Evolutionary conservation across 2,113 vertebrate genomes (phyloP).

Genomic region (Xiphophorus hellerii): DNA sequence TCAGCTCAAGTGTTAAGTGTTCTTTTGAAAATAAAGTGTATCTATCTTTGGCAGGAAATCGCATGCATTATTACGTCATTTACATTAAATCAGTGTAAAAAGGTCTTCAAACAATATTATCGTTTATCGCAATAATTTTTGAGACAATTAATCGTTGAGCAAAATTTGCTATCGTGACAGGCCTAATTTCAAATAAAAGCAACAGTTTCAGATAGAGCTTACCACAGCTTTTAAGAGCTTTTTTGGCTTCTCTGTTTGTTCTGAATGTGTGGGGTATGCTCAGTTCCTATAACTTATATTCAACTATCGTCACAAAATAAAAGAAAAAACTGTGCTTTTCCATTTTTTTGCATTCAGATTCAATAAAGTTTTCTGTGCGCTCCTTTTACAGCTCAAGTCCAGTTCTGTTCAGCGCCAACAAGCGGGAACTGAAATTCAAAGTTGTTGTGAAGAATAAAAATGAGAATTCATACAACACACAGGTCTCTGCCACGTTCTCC

Average conservation of each 20-base stretch:
- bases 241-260: not conserved
- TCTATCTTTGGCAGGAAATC: too few relatives aligned
- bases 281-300: not conserved
- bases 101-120: too few relatives aligned
- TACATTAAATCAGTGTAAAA: too few relatives aligned
- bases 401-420: conserved; percentile 83
- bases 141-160: too few relatives aligned
- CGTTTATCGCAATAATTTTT: too few relatives aligned
- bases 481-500: conserved; percentile 81
- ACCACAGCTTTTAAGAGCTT: not conserved
- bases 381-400: conserved; percentile 81
- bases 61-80: too few relatives aligned
- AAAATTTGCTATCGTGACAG: too few relatives aligned
- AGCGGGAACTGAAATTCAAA: conserved; percentile 81
- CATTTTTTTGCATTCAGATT: not conserved
- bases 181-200: not conserved
- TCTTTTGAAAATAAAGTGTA: too few relatives aligned
- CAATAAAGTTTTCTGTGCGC: conserved; percentile 9
- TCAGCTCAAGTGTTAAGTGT: too few relatives aligned
- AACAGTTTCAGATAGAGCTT: conserved; percentile 1
- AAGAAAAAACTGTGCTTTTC: not conserved
- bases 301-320: not conserved
- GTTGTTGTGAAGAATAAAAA: conserved; percentile 84
- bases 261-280: too few relatives aligned
- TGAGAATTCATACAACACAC: conserved; percentile 91